Base-by-base conservation (phyloP, 2,888 invertebrate species). In the Rhopalosiphum nymphaeae region DNA sequence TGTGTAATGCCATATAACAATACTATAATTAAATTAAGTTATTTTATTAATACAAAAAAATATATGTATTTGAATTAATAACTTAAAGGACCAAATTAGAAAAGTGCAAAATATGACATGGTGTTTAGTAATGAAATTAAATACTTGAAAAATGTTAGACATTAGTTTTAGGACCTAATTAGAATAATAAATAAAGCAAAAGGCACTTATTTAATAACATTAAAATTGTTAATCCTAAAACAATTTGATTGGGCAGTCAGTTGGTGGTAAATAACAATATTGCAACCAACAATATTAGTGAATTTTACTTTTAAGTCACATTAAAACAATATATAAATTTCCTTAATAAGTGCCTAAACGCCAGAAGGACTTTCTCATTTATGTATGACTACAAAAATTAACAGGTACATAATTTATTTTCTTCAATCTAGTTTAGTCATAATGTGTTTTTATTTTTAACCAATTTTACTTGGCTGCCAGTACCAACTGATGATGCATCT, bases 391-490 rank as follows among this genome's bases (percentile, higher is more conserved):
- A 93, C 85, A 89, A 91, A 93, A 93, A 29, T 57, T 42, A 93
- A 85, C 93, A 93, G 93, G 93, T 93, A 93, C 93, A 90, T 90
- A 57, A 53, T 90, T 85, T 57, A 46, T 84, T 85, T 89, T 78
- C 11, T 44, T 89, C 42, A n/a, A 88, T 67, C 85, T 84, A 89
- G 10, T 89, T 85, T 91, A 94, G 85, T 94, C 90, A 94, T 94
- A 94, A 91, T 1, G 91, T 94, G 13, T 94, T 94, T 91, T 94
- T 94, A 26, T 78, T 93, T 96, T 97, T 97, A 95, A 97, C 97
- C 93, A 97, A 96, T 95, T 97, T 97, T 49, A 97, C 97, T 95
- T 97, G 97, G 95, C 97, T 97, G 95, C 97, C 97, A 95, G 97
- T 97, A 95, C 97, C 97, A 95, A 97, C 96, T 84, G 97, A 97